Conservation (phyloP, 2,113 vertebrate genomes). For the Tringa solitaria region DNA sequence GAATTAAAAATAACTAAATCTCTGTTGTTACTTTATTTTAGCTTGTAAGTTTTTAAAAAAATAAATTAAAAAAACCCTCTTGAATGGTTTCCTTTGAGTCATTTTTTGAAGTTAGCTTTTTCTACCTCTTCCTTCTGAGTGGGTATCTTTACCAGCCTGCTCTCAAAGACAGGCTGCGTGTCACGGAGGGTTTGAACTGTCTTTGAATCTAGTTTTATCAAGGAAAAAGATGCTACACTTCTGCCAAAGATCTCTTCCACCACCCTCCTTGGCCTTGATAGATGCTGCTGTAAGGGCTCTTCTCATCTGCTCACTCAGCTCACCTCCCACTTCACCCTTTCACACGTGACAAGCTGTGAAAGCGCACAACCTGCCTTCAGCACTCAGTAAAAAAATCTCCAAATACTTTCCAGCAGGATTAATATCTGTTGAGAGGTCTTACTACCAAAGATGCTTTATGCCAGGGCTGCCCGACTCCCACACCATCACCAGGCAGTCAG, state of each 20-base stretch:
- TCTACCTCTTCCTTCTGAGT: not conserved
- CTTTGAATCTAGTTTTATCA: not conserved
- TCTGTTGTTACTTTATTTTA: not conserved
- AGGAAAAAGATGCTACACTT: not conserved
- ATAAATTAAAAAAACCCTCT: not conserved
- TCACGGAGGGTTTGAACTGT: not conserved
- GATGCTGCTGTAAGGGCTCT: not conserved
- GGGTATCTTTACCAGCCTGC: not conserved
- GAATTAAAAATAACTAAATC: not conserved
- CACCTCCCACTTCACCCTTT: not conserved
- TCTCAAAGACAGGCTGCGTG: not conserved
- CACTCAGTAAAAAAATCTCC: not conserved
- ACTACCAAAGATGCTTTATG: not conserved
- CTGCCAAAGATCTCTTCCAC: not conserved
- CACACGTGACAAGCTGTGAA: not conserved
- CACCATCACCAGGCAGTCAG: not conserved
- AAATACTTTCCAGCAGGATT: not conserved
- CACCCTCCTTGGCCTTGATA: not conserved
- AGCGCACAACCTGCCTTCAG: not conserved
- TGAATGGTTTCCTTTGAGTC: not conserved
- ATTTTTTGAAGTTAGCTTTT: not conserved
- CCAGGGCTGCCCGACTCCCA: not conserved
- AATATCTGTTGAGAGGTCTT: not conserved
- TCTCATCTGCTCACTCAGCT: not conserved
- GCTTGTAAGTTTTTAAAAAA: not conserved